These are phyloP conservation scores for Mythimna vitellina DNA, from an alignment of 2,888 invertebrate genomes.

Conservation along the genomic window DNA sequence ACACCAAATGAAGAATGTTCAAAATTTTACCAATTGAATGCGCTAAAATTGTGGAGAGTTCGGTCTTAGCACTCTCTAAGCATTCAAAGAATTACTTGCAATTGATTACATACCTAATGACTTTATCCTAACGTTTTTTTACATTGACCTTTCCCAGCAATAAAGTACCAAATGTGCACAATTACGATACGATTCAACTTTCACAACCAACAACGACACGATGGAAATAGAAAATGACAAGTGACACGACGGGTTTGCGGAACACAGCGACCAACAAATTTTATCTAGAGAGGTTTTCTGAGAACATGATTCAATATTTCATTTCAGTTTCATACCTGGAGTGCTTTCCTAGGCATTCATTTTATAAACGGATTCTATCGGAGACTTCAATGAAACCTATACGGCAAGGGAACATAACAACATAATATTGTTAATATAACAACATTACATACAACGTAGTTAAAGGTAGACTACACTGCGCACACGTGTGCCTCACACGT, in stretches of 20 bases:
- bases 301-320: conserved; percentile 21
- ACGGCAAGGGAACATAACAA: neutral
- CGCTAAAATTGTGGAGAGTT: neutral
- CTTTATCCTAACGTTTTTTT: neutral
- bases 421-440: conserved; percentile 4
- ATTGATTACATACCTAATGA: neutral
- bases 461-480: too few relatives aligned
- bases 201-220: neutral
- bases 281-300: neutral
- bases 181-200: conserved; percentile 4
- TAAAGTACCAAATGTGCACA: conserved; percentile 1
- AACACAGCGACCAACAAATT: conserved; percentile 15
- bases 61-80: neutral
- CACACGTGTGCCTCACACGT: too few relatives aligned
- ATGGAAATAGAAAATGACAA: conserved; percentile 13
- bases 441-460: conserved; percentile 9
- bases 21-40: conserved; percentile 1
- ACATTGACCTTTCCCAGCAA: neutral
- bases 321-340: conserved; percentile 4
- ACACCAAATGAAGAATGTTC: conserved; percentile 15
- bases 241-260: neutral
- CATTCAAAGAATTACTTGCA: conserved; percentile 3
- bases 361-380: conserved; percentile 1
- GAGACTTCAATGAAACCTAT: neutral
- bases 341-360: neutral